Evolutionary conservation across 2,888 invertebrate genomes (phyloP).

Genomic region (Lissocephala sabroskyi): DNA sequence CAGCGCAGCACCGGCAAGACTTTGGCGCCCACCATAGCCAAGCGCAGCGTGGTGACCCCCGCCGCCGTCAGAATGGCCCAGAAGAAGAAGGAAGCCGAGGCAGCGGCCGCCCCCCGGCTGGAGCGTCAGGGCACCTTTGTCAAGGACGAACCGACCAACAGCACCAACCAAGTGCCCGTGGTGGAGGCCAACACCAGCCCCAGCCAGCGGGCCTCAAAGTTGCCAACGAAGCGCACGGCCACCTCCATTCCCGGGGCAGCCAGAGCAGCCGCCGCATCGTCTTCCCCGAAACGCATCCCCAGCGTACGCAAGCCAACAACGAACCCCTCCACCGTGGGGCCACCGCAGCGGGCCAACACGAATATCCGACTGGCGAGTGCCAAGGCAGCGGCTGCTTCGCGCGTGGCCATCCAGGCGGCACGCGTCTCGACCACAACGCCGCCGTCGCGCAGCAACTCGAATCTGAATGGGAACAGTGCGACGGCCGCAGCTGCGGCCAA

Average conservation of each 20-base stretch:
- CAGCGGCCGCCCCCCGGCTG: slow-evolving; percentile 71
- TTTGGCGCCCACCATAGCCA: slow-evolving; percentile 37
- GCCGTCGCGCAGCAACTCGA: slow-evolving; percentile 71
- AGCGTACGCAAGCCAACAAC: slow-evolving; percentile 29
- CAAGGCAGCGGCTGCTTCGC: slow-evolving; percentile 50
- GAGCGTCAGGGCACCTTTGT: slow-evolving; percentile 94
- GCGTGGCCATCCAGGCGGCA: slow-evolving; percentile 50
- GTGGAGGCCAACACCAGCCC: slow-evolving; percentile 66
- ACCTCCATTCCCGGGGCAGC: neutral
- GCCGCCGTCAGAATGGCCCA: too few species aligned
- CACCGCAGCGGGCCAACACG: slow-evolving; percentile 71
- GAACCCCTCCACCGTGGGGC: too few species aligned
- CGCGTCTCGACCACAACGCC: slow-evolving; percentile 69
- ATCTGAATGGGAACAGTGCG: slow-evolving; percentile 48
- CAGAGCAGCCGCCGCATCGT: neutral
- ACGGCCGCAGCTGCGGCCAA: slow-evolving; percentile 49
- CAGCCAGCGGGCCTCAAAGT: slow-evolving; percentile 61
- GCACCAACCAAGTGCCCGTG: slow-evolving; percentile 66
- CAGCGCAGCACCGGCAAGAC: slow-evolving; percentile 48
- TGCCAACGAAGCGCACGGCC: slow-evolving; percentile 62
- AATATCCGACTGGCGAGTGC: slow-evolving; percentile 62
- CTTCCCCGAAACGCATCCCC: neutral
- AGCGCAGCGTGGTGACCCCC: slow-evolving; percentile 30
- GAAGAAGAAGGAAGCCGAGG: slow-evolving; percentile 42
- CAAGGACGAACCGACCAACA: slow-evolving; percentile 80